Evolutionary conservation across 2,113 vertebrate species (phyloP).

Genomic region (Bubo scandiacus): DNA sequence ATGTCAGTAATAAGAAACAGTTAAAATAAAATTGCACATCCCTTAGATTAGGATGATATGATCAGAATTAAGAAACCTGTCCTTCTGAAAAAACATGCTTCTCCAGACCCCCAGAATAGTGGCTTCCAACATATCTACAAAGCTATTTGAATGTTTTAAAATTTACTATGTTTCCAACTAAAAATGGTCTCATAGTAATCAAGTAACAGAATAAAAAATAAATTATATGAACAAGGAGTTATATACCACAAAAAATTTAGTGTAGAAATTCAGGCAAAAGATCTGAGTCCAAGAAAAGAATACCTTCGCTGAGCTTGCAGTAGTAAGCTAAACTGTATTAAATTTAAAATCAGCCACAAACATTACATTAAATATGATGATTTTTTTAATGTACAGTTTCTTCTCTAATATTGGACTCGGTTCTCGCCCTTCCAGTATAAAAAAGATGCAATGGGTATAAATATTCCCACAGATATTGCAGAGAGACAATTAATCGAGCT

Average conservation of each 20-base stretch:
- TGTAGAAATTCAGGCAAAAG: not conserved
- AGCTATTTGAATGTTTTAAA: not conserved
- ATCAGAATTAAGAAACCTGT: not conserved
- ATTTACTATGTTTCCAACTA: not conserved
- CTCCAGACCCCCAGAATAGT: not conserved
- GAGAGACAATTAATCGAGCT: not conserved
- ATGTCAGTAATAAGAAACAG: not conserved
- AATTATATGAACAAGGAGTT: not conserved
- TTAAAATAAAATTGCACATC: not conserved
- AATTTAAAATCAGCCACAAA: not conserved
- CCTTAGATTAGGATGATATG: not conserved
- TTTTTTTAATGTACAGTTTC: not conserved
- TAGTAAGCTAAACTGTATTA: not conserved
- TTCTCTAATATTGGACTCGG: not conserved
- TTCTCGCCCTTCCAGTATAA: not conserved
- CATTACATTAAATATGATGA: not conserved
- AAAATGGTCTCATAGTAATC: not conserved
- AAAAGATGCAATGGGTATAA: not conserved
- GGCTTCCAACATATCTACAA: not conserved
- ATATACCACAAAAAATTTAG: not conserved
- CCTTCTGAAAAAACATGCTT: not conserved
- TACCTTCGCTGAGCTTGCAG: not conserved
- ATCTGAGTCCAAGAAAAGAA: not conserved
- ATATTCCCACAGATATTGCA: not conserved
- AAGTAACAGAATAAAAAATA: not conserved